Base-by-base conservation (phyloP, 2,888 invertebrate species). In the Lasius fuliginosus region DNA sequence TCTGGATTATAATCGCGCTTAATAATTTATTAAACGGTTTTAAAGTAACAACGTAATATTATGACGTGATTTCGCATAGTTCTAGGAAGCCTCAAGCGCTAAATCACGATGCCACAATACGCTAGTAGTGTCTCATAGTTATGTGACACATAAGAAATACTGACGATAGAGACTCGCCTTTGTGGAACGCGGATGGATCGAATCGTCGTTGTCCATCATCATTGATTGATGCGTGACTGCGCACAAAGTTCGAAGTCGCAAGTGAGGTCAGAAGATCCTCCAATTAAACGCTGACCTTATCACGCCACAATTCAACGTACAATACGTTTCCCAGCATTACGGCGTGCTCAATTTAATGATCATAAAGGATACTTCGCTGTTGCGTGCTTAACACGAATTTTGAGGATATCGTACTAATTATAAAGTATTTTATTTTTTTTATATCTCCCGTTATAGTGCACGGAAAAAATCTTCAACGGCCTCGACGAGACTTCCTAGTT, bases 221-320 rank as follows among this genome's bases (percentile, higher is more conserved):
- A 88, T 86, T 77, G 83, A 88, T 75, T 36, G 79, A 79, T 79
- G 74, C 79, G 79, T 74, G 79, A 74, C 60, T 74, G 60, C 36
- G 40, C 40, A n/a, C 60, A 0, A 60, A 81, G 74, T 79, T 69
- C 15, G 71, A 58, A 53, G 33, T 77, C 74, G 2, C 46, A 76
- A 18, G 60, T 23, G 46, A 60, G 74, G 79, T 81, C 79, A 36
- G 33, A 71, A 49, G 27, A 73, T 73, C 36, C 79, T 79, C 74
- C 49, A 81, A 60, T 60, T 81, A 81, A 81, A 81, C 46, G 60
- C 23, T 60, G 75, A 62, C 79, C 74, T 81, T 73, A 81, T 81
- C 79, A 74, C 46, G 74, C 42, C 36, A 60, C 42, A 56, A 46
- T 49, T 60, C 27, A 11, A 11, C 58, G 5, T 33, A 58, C 73